Evolutionary conservation across 2,113 vertebrate genomes (phyloP).

Genomic region (Fulica atra): DNA sequence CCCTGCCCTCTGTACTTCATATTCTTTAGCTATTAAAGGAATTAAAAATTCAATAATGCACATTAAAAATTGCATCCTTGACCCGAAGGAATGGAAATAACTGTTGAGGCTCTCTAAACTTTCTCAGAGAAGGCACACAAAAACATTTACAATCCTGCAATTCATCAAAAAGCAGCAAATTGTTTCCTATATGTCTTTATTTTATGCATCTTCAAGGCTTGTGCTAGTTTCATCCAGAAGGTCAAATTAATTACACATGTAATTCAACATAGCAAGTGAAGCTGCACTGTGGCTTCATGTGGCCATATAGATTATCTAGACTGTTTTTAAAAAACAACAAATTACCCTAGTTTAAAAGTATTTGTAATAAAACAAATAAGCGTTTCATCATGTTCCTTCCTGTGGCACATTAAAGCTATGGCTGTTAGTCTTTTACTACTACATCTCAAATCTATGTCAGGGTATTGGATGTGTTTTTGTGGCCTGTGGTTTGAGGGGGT

Average conservation of each 20-base stretch:
- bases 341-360: slow-evolving; percentile 50
- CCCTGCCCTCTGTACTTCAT: slow-evolving; percentile 10
- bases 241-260: slow-evolving; percentile 23
- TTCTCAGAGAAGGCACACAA: slow-evolving; percentile 16
- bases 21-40: slow-evolving; percentile 38
- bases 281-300: not conserved
- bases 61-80: slow-evolving; percentile 16
- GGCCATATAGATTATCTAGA: slow-evolving; percentile 27
- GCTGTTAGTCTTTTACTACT: not conserved
- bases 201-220: slow-evolving; percentile 10
- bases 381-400: slow-evolving; percentile 57
- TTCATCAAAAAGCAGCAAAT: slow-evolving; percentile 32
- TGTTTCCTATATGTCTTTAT: slow-evolving; percentile 32
- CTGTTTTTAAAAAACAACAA: slow-evolving; percentile 64
- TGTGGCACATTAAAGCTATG: slow-evolving; percentile 13
- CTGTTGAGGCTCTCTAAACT: not conserved
- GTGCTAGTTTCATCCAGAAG: not conserved
- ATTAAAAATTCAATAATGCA: slow-evolving; percentile 45
- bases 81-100: slow-evolving; percentile 30
- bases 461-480: slow-evolving; percentile 13
- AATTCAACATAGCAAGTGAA: slow-evolving; percentile 24
- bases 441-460: slow-evolving; percentile 8
- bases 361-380: slow-evolving; percentile 63
- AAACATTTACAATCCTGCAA: slow-evolving; percentile 9
- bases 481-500: slow-evolving; percentile 55